Conservation (phyloP, 2,888 invertebrate genomes). For the Cryptocheilus praepositus region DNA sequence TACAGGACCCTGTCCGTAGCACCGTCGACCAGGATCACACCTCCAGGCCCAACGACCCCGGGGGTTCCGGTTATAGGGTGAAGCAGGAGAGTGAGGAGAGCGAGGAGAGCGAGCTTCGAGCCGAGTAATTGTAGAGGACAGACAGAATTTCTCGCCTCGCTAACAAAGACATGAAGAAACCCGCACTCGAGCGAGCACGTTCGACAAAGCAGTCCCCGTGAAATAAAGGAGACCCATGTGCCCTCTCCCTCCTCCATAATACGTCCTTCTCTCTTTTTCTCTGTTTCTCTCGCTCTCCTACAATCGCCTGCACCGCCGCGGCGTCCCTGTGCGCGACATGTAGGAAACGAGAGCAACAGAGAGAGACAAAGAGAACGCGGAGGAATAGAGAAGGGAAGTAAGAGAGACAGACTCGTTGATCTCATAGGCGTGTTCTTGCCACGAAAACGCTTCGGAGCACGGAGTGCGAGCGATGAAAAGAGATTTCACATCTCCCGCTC, state of each 20-base stretch:
- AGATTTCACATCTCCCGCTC: slow-evolving; percentile 37
- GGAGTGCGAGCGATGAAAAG: slow-evolving; percentile 36
- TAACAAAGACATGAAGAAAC: slow-evolving; percentile 72
- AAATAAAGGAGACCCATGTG: slow-evolving; percentile 56
- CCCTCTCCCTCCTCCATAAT: slow-evolving; percentile 26
- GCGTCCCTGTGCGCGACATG: slow-evolving; percentile 16
- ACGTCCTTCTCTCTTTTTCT: slow-evolving; percentile 23
- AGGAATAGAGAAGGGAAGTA: slow-evolving; percentile 4
- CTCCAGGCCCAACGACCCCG: slow-evolving; percentile 10
- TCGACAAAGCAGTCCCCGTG: slow-evolving; percentile 64
- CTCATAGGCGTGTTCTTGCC: slow-evolving; percentile 42
- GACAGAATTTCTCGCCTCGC: slow-evolving; percentile 73
- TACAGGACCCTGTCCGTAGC: slow-evolving; percentile 2
- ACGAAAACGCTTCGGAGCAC: slow-evolving; percentile 43
- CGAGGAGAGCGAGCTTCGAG: slow-evolving; percentile 30
- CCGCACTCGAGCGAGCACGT: slow-evolving; percentile 61
- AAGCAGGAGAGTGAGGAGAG: slow-evolving; percentile 11
- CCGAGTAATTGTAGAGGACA: slow-evolving; percentile 69
- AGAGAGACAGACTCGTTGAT: slow-evolving; percentile 22
- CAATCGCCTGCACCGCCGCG: slow-evolving; percentile 8
- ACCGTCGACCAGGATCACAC: slow-evolving; percentile 6
- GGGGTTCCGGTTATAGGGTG: slow-evolving; percentile 10
- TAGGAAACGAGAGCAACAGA: slow-evolving; percentile 36
- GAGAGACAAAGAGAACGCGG: slow-evolving; percentile 12
- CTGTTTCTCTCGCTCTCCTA: slow-evolving; percentile 5